Percentiles rank a stretch among this genome's conserved stretches.
phyloP scores from a whole-genome alignment of 2,888 invertebrate genomes.

The Temnothorax rugatulus region DNA sequence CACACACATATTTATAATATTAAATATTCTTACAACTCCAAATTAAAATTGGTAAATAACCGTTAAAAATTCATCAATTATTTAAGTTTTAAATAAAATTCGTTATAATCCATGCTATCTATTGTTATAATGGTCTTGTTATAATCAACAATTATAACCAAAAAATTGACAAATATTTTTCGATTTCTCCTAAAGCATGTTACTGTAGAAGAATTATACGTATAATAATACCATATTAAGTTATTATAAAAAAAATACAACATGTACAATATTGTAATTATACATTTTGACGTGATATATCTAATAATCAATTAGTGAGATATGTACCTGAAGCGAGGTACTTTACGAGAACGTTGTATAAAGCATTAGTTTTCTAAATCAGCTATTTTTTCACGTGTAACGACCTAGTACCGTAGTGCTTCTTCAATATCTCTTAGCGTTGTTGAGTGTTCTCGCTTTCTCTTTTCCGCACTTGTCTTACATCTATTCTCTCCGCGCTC shows the following conservation, averaged over 20 bases:
- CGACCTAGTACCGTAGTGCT: background rate
- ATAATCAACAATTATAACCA: background rate
- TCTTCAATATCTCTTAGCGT: conserved; percentile 15
- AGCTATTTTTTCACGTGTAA: background rate
- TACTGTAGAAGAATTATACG: background rate
- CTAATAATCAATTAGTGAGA: background rate
- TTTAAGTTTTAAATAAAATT: background rate
- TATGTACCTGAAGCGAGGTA: background rate
- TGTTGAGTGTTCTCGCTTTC: conserved; percentile 5
- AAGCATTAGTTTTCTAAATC: conserved; percentile 2
- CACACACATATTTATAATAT: background rate
- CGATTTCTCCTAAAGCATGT: background rate
- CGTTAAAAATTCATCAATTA: background rate
- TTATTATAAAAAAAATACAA: background rate
- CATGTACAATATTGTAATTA: background rate
- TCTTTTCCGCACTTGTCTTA: conserved; percentile 20
- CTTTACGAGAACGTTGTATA: background rate
- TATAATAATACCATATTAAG: background rate
- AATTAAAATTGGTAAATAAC: background rate
- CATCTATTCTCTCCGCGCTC: conserved; percentile 34
- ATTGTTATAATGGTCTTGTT: too few species aligned
- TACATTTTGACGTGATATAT: background rate
- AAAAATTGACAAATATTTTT: background rate
- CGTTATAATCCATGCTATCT: too few species aligned
- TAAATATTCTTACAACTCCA: too few species aligned